phyloP scores from a whole-genome alignment of 2,113 vertebrate genomes.

The Corvus moneduloides region DNA sequence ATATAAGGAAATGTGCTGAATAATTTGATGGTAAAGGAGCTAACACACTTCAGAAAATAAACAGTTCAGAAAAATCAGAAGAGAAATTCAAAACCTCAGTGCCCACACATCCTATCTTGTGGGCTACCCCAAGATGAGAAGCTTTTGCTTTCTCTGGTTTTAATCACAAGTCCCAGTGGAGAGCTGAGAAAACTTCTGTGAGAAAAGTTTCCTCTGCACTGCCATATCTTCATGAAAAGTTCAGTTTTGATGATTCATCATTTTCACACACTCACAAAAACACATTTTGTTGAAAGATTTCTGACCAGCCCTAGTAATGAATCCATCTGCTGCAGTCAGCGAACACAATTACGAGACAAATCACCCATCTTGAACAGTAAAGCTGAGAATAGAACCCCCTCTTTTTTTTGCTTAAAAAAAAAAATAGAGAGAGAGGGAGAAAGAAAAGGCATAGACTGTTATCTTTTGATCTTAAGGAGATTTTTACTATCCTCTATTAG shows the following conservation, averaged over 20 bases:
- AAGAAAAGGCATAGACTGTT: neutral
- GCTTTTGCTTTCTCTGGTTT: neutral
- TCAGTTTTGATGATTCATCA: constrained; percentile 59
- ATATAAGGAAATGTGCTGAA: neutral
- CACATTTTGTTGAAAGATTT: constrained; percentile 49
- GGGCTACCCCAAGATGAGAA: neutral
- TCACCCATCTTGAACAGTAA: neutral
- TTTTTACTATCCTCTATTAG: constrained; percentile 6
- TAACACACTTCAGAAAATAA: neutral
- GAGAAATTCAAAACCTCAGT: neutral
- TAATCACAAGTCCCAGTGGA: neutral
- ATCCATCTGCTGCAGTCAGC: constrained; percentile 47
- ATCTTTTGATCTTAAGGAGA: constrained; percentile 6
- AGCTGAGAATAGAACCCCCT: constrained; percentile 4
- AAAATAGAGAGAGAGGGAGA: neutral
- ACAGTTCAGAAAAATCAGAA: neutral
- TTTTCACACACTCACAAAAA: constrained; percentile 32
- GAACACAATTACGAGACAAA: constrained; percentile 49
- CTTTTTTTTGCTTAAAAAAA: neutral
- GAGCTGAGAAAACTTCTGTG: neutral
- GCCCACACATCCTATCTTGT: neutral
- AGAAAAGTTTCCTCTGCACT: constrained; percentile 13
- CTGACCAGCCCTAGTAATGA: constrained; percentile 57
- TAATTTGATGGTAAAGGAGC: neutral
- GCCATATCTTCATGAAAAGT: constrained; percentile 17